Evolutionary conservation across 2,113 vertebrate species (phyloP).

Genomic region (Orthonyx spaldingii): DNA sequence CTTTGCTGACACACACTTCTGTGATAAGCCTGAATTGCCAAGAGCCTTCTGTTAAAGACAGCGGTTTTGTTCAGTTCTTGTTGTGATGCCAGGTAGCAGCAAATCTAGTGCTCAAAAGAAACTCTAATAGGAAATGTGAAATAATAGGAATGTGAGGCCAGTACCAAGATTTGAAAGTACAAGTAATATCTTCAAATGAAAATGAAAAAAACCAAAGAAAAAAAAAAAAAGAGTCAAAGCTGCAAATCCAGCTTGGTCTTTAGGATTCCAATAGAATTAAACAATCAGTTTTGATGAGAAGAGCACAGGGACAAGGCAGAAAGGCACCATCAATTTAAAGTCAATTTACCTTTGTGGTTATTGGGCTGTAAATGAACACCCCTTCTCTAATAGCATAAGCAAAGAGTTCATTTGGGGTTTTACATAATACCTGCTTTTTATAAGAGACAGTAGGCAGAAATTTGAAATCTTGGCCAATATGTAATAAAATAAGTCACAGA

Average conservation of each 20-base stretch:
- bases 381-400: neutral
- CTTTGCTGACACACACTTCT: neutral
- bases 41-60: neutral
- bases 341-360: slow-evolving; percentile 3
- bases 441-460: neutral
- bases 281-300: neutral
- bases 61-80: neutral
- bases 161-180: neutral
- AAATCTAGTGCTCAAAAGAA: neutral
- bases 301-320: neutral
- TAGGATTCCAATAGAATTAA: neutral
- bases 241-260: neutral
- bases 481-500: neutral
- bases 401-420: neutral
- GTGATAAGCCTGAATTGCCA: neutral
- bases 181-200: neutral
- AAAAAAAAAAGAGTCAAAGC: too few species aligned
- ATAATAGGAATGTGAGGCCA: neutral
- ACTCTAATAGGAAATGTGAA: neutral
- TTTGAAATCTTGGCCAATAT: neutral
- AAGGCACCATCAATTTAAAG: neutral
- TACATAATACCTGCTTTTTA: neutral
- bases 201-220: neutral
- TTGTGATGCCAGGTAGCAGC: neutral
- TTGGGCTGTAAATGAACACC: neutral